Evolutionary conservation across 2,888 invertebrate genomes (phyloP).

Genomic region (Rhimphoctona megacephalus): DNA sequence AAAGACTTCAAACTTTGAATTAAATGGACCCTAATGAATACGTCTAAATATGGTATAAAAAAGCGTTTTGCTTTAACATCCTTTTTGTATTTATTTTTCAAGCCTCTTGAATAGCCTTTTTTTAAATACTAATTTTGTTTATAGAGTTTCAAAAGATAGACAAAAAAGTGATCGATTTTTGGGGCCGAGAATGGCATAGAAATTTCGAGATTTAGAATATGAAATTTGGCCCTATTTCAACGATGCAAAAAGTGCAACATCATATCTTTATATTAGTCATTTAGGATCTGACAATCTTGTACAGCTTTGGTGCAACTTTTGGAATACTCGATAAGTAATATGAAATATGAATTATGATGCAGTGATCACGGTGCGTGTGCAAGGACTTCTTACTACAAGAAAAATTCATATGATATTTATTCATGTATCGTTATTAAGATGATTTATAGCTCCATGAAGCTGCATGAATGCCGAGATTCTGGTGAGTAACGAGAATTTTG

Average conservation of each 20-base stretch:
- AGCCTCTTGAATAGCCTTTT: not conserved
- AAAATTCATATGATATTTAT: constrained; percentile 24
- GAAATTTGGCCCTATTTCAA: not conserved
- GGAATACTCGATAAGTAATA: constrained; percentile 1
- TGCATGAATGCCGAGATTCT: constrained; percentile 43
- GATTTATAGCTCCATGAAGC: constrained; percentile 57
- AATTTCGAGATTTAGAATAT: not conserved
- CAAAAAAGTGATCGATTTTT: not conserved
- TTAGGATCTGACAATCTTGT: not conserved
- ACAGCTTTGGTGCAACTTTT: not conserved
- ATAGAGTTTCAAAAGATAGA: not conserved
- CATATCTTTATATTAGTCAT: not conserved
- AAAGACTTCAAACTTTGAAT: not conserved
- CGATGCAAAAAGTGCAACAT: not conserved
- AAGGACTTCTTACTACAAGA: constrained; percentile 39
- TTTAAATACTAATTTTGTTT: not conserved
- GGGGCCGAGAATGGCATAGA: not conserved
- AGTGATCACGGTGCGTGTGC: constrained; percentile 20
- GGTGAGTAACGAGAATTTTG: constrained; percentile 39
- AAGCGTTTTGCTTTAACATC: not conserved
- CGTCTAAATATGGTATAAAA: not conserved
- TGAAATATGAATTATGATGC: constrained; percentile 51
- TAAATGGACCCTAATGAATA: not conserved
- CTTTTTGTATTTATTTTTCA: not conserved
- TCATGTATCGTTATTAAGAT: constrained; percentile 47